Evolutionary conservation across 1,140 invertebrate species (phyloP), one percentile per base, ranked within the genome.

Genomic region (Zaprionus lachaisei): DNA sequence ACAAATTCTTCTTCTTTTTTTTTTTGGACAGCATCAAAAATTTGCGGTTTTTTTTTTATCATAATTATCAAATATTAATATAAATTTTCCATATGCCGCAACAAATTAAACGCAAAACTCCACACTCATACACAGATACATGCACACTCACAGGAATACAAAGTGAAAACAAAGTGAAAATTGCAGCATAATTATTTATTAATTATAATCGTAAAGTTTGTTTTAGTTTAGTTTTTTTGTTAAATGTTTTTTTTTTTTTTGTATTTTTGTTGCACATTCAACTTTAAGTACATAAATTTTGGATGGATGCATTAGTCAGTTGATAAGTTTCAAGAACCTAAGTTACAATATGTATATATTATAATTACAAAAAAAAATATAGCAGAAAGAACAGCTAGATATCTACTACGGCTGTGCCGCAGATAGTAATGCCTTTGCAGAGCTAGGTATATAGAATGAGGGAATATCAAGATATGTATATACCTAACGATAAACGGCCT

Each of bases 261-360:
- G 51, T 69, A 58, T 47, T 62, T 37, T 71, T 22, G 51, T 49
- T 56, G 20, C 65, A 49, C 71, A 72, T 74, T 72, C 58, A 67
- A 69, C 72, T 66, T 77, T 77, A 77, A 77, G 62, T 77, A 72
- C 62, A 77, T 77, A 63, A 72, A 77, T 77, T 72, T 77, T 77
- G 74, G 74, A 77, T 77, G 74, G 74, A 77, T 72, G 74, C 74
- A 72, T 77, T 76, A 72, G 74, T 77, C 77, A 83, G 79, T 76
- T 80, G 31, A 69, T 69, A 63, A 72, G 63, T 70, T 62, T 70
- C 49, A 60, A 72, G 31, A 72, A 60, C 71, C 51, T 70, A 75
- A 51, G 41, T 28, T 56, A 51, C 38, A 78, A 60, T 51, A 51
- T 51, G 20, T 51, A 44, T 70, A 69, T 49, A 68, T 58, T 64